These are phyloP conservation scores for Pelecanus crispus DNA, from an alignment of 2,113 vertebrate genomes.

Conservation along the genomic window DNA sequence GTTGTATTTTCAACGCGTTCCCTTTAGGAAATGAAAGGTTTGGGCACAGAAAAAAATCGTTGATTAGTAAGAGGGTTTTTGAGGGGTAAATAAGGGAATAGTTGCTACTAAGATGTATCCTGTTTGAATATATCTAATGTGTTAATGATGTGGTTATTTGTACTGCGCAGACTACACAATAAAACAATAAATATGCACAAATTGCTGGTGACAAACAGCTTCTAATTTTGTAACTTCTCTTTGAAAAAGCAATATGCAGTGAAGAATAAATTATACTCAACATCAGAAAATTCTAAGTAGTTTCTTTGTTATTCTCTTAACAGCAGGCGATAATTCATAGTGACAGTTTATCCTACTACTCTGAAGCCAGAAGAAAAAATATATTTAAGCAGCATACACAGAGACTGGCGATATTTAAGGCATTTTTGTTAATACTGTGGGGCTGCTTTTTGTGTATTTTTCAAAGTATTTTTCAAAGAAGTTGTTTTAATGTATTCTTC, in stretches of 20 bases:
- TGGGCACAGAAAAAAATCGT: background rate
- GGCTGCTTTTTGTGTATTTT: background rate
- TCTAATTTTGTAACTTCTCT: background rate
- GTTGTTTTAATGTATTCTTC: background rate
- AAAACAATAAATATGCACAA: background rate
- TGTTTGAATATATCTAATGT: rapidly evolving
- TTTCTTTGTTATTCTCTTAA: background rate
- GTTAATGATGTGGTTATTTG: background rate
- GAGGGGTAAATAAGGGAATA: background rate
- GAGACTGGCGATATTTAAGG: background rate
- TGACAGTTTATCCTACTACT: background rate
- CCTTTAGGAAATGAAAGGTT: constrained; percentile 67
- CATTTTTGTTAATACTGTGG: background rate
- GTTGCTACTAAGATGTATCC: background rate
- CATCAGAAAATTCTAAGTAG: background rate
- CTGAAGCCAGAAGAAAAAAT: background rate
- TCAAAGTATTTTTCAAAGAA: background rate
- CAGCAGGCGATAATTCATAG: background rate
- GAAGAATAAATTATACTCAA: background rate
- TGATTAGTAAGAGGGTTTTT: background rate
- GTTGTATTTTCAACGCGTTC: constrained; percentile 93
- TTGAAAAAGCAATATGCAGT: background rate
- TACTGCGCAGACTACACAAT: background rate
- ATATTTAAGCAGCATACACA: background rate
- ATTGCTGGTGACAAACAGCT: background rate